phyloP scores from a whole-genome alignment of 2,888 invertebrate species.

The Phytoseiulus persimilis region DNA sequence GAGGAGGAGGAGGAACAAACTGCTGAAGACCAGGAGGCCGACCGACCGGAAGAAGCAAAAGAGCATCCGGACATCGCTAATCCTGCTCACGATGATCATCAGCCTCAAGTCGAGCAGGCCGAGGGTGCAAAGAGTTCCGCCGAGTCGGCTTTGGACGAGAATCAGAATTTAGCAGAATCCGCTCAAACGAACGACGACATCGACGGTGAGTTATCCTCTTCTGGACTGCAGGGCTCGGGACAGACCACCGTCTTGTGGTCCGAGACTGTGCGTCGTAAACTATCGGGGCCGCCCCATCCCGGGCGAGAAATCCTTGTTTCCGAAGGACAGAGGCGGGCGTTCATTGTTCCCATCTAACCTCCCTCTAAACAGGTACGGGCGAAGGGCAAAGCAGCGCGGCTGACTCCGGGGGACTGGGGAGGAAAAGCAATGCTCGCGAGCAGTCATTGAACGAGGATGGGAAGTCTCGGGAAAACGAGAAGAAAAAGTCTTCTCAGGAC shows the following conservation, averaged over 20 bases:
- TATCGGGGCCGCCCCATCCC: no score
- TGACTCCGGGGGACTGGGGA: not conserved
- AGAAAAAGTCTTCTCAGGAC: conserved; percentile 8
- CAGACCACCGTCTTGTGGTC: no score
- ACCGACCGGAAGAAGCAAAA: conserved; percentile 52
- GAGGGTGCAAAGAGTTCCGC: conserved; percentile 43
- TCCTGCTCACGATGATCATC: conserved; percentile 50
- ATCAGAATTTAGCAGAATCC: conserved; percentile 51
- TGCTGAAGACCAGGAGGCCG: conserved; percentile 39
- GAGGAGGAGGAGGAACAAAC: conserved; percentile 43
- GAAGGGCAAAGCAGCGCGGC: not conserved
- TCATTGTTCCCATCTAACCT: no score
- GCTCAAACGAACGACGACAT: conserved; percentile 39
- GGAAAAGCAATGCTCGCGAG: not conserved
- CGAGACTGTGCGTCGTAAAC: no score
- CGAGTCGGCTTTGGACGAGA: conserved; percentile 50
- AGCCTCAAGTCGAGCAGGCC: conserved; percentile 44
- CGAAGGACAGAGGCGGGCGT: no score
- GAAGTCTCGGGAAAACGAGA: not conserved
- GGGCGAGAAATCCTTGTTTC: no score
- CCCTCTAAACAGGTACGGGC: not conserved
- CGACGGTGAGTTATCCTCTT: not conserved
- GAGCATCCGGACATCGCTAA: conserved; percentile 46
- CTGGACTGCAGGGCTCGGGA: not conserved
- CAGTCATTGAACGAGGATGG: not conserved